These are phyloP conservation scores for Hyles euphorbiae DNA, from an alignment of 1,140 invertebrate species.

Conservation along the genomic window DNA sequence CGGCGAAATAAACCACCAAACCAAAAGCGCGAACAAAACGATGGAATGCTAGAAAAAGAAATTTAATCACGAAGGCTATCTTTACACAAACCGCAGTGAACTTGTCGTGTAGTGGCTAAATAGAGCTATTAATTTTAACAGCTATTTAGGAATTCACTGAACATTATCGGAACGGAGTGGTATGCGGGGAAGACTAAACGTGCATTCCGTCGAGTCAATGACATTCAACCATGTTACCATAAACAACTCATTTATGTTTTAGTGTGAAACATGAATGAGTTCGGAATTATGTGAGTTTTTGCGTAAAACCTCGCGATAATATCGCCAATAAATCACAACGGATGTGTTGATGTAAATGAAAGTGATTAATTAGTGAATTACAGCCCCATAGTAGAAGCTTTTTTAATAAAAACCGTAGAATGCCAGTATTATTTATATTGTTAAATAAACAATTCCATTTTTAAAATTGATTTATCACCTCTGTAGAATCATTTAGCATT, in stretches of 20 bases:
- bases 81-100: conserved; percentile 11
- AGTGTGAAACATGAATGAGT: neutral
- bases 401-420: no score
- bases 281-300: no score
- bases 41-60: neutral
- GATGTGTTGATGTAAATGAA: no score
- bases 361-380: no score
- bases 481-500: no score
- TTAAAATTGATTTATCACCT: no score
- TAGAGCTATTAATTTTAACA: conserved; percentile 34
- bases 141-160: conserved; percentile 29
- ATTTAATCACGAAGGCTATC: conserved; percentile 5
- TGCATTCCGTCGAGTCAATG: conserved; percentile 23
- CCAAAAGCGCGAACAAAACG: neutral
- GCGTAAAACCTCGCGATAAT: no score
- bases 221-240: conserved; percentile 12
- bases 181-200: conserved; percentile 24
- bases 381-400: no score
- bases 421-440: no score
- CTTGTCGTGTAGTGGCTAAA: conserved; percentile 14
- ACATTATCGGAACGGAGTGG: conserved; percentile 21
- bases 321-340: no score
- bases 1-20: neutral
- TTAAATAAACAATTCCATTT: no score
- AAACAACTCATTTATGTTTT: conserved; percentile 5